Evolutionary conservation across 2,113 vertebrate genomes (phyloP), one percentile per base, ranked within the genome.

Genomic region (Erpornis zantholeuca): DNA sequence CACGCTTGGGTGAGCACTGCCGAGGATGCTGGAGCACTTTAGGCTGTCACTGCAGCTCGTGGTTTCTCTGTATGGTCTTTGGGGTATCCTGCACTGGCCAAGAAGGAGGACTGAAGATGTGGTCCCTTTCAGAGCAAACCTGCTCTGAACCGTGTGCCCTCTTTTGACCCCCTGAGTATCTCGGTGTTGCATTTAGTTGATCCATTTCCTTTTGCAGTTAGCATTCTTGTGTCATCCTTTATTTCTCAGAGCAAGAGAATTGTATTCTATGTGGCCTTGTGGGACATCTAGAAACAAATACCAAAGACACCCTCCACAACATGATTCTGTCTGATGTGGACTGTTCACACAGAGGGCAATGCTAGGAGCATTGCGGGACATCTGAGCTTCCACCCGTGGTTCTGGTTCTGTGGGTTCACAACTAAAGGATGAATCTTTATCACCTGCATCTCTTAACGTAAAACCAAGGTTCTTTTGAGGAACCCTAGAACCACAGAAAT

Each of bases 1-100:
- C 4, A 3, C 1, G 0, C 38, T 59, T 60, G 35, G 45, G 21
- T 0, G 1, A 79, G 44, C 33, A 1, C 35, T 75, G 71, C 53
- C 1, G 7, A 31, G 20, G 9, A 7, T 3, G 6, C n/a, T 57
- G 77, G 36, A 15, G 45, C 3, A 44, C 40, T 52, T 36, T 8
- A 47, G 25, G 72, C 47, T 69, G 12, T 36, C 36, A 3, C 53
- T 53, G 49, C 31, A 64, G 60, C 53, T 68, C 25, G 0, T 15
- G 40, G 15, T 42, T 87, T n/a, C 12, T n/a, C 29, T 27, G 19
- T 16, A 20, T 40, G 19, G 38, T 52, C 19, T 44, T 31, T 40
- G 70, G 69, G 70, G 35, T 35, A 11, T 38, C 80, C n/a, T 61
- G 40, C 29, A 3, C 27, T 2, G 1, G 20, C 31, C 25, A 19